Conservation (phyloP, 2,797 vertebrate species). For the Columba guinea region DNA sequence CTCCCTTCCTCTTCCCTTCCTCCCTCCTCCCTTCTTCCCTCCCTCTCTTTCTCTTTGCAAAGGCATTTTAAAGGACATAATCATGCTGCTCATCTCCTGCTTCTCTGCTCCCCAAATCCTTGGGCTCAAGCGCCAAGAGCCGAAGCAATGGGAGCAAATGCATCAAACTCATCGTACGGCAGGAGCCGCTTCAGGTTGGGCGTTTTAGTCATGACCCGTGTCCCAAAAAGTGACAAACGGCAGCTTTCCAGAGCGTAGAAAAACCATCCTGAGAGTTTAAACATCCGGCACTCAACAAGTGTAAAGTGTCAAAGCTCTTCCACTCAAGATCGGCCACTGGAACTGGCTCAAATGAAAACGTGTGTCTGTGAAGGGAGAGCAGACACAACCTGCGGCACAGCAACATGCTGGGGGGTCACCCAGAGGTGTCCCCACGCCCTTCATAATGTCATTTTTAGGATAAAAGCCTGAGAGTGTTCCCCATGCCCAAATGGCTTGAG, state of each 20-base stretch:
- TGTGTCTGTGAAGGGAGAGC: neutral
- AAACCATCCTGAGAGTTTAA: neutral
- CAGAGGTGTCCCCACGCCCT: accelerated
- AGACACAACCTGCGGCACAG: neutral
- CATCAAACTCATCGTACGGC: neutral
- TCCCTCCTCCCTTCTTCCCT: too few relatives aligned
- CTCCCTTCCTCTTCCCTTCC: too few relatives aligned
- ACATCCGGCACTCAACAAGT: neutral
- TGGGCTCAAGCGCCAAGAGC: neutral
- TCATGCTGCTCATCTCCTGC: neutral
- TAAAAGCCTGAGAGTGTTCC: neutral
- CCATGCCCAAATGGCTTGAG: neutral
- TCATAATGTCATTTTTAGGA: neutral
- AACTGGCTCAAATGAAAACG: neutral
- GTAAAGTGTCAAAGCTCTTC: neutral
- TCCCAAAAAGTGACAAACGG: neutral
- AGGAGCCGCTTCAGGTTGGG: neutral
- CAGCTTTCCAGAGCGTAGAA: neutral
- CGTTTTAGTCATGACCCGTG: neutral
- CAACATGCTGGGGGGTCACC: neutral
- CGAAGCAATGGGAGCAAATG: neutral
- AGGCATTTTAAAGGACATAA: neutral
- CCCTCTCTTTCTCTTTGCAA: neutral
- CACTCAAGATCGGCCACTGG: neutral
- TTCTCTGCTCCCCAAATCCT: neutral